phyloP scores from a whole-genome alignment of 2,888 invertebrate species.

The Clanis bilineata region DNA sequence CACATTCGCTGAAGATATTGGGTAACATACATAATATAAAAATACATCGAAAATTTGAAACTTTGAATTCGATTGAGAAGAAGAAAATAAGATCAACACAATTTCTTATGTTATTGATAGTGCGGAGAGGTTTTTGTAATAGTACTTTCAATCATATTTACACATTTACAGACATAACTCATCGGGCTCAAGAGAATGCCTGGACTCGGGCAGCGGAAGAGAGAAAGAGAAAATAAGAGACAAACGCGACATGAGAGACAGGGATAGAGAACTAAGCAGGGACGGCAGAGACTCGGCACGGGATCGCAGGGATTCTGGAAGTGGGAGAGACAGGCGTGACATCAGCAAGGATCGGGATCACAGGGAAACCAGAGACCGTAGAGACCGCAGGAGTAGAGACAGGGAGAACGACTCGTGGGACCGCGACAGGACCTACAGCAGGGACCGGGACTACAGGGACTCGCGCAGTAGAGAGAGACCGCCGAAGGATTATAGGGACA shows the following conservation, averaged over 20 bases:
- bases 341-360: slow-evolving; percentile 64
- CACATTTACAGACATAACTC: slow-evolving; percentile 67
- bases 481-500: slow-evolving; percentile 75
- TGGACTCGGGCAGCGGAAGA: slow-evolving; percentile 77
- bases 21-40: no score
- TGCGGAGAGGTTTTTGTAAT: no score
- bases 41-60: no score
- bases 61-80: no score
- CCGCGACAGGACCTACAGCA: slow-evolving; percentile 73
- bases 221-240: slow-evolving; percentile 72
- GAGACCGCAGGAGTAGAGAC: slow-evolving; percentile 62
- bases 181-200: slow-evolving; percentile 73
- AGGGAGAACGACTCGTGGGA: slow-evolving; percentile 68
- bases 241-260: slow-evolving; percentile 63
- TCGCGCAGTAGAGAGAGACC: slow-evolving; percentile 73
- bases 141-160: background rate
- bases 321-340: slow-evolving; percentile 70
- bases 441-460: slow-evolving; percentile 67
- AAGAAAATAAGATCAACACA: no score
- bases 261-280: slow-evolving; percentile 66
- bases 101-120: no score
- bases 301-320: slow-evolving; percentile 65
- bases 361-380: slow-evolving; percentile 54
- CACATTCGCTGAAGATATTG: no score
- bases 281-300: slow-evolving; percentile 67